Conservation (phyloP, 1,140 invertebrate species). For the Brachionus angularis region DNA sequence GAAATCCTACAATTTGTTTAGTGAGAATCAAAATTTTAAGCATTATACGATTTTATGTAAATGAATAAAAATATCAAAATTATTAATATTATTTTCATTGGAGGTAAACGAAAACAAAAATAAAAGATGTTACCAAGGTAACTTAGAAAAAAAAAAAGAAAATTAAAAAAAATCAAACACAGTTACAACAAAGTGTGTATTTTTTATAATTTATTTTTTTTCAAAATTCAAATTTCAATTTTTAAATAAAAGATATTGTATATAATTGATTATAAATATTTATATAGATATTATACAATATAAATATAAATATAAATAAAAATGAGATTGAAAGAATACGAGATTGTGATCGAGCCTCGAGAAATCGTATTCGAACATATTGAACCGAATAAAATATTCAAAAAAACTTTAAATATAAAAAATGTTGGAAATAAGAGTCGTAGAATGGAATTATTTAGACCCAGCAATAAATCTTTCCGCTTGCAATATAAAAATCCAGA, state of each 20-base stretch:
- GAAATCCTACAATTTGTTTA: no score
- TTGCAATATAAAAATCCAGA: conserved; percentile 56
- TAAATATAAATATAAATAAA: neutral
- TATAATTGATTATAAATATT: neutral
- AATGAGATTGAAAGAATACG: conserved; percentile 41
- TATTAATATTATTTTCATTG: no score
- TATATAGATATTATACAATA: neutral
- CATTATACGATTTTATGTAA: no score
- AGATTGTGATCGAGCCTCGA: conserved; percentile 39
- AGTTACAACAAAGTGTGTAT: conserved; percentile 34
- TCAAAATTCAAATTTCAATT: neutral
- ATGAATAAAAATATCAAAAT: no score
- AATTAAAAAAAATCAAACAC: conserved; percentile 9
- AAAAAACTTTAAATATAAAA: conserved; percentile 28
- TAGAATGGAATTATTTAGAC: conserved; percentile 35
- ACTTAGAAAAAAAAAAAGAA: conserved; percentile 18
- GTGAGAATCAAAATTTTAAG: no score
- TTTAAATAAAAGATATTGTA: neutral
- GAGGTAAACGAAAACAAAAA: no score
- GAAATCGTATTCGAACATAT: conserved; percentile 29
- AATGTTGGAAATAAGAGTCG: conserved; percentile 40
- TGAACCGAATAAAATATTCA: conserved; percentile 8
- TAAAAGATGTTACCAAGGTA: neutral
- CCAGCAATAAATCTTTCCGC: conserved; percentile 47
- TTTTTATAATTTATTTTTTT: conserved; percentile 8